phyloP scores from a whole-genome alignment of 1,140 invertebrate genomes.

The Euschistus heros region DNA sequence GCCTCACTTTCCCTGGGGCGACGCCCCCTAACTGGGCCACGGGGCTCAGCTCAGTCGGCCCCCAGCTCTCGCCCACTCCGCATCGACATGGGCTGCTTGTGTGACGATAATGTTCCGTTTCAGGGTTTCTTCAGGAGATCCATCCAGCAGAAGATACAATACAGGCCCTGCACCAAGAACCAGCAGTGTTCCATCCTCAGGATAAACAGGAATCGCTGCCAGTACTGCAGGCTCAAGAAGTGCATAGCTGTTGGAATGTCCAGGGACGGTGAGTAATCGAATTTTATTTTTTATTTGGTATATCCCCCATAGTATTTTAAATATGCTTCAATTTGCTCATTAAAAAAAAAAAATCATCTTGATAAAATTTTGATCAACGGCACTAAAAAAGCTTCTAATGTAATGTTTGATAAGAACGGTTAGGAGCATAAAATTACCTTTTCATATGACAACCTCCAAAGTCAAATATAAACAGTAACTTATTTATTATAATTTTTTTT shows the following conservation, averaged over 20 bases:
- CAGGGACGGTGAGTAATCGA: conserved; percentile 72
- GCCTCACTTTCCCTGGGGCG: not conserved
- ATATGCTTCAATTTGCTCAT: too few species aligned
- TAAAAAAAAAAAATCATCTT: too few species aligned
- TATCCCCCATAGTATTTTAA: too few species aligned
- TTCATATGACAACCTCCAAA: too few species aligned
- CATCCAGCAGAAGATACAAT: conserved; percentile 97
- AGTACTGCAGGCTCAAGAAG: conserved; percentile 94
- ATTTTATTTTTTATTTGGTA: too few species aligned
- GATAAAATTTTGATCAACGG: too few species aligned
- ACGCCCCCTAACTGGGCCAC: conserved; percentile 18
- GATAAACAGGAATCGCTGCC: conserved; percentile 94
- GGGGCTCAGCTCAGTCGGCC: not conserved
- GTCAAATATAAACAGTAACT: too few species aligned
- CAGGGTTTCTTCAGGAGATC: conserved; percentile 76
- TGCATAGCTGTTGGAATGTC: conserved; percentile 98
- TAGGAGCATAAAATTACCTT: too few species aligned
- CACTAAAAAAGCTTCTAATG: too few species aligned
- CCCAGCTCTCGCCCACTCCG: not conserved
- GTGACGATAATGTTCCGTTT: conserved; percentile 36
- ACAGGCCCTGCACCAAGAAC: conserved; percentile 93
- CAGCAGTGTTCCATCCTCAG: conserved; percentile 93
- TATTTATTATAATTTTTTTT: too few species aligned
- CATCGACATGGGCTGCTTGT: conserved; percentile 27
- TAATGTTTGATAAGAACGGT: too few species aligned